phyloP scores from a whole-genome alignment of 2,113 vertebrate genomes.

The Bubo blakistoni region DNA sequence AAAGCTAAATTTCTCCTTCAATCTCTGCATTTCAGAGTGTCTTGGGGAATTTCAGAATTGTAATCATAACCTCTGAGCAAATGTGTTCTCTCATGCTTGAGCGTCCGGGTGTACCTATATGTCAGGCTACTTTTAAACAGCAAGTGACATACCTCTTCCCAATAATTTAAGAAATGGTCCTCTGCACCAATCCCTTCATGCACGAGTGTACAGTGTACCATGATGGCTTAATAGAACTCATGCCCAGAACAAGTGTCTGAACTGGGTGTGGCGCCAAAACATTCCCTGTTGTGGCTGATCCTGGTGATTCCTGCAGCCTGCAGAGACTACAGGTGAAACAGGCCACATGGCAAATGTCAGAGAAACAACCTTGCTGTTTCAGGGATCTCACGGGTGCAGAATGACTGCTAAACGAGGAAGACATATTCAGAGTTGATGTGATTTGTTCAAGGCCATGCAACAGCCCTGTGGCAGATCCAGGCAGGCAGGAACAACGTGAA shows the following conservation, averaged over 20 bases:
- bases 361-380: not conserved
- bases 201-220: not conserved
- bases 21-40: not conserved
- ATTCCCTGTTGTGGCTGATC: not conserved
- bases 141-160: not conserved
- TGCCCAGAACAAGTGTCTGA: not conserved
- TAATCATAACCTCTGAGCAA: not conserved
- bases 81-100: not conserved
- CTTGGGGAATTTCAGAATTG: not conserved
- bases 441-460: not conserved
- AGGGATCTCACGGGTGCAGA: not conserved
- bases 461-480: not conserved
- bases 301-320: not conserved
- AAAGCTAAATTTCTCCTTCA: not conserved
- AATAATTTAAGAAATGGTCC: not conserved
- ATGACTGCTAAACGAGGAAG: not conserved
- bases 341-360: not conserved
- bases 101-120: rapidly evolving
- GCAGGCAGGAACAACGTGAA: not conserved
- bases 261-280: not conserved
- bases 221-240: not conserved
- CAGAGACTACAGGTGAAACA: not conserved
- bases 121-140: not conserved
- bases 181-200: not conserved
- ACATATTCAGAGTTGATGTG: not conserved